Evolutionary conservation across 1,140 invertebrate species (phyloP), one percentile per base, ranked within the genome.

Genomic region (Euschistus heros): DNA sequence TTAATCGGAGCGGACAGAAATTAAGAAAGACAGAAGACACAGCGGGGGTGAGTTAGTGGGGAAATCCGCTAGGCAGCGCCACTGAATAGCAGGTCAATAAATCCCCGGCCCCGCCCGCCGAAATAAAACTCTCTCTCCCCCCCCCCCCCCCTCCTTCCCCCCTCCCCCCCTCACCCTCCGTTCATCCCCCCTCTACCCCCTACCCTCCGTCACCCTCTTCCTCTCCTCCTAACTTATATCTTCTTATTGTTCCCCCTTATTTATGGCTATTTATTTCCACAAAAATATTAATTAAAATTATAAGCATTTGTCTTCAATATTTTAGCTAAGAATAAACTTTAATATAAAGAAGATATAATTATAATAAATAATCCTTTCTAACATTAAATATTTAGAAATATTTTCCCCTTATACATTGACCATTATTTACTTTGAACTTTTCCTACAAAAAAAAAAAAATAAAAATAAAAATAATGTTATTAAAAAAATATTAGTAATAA

Each of bases 231-330:
- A 37, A 37, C 33, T 37, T 37, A 37, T 37, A 37, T 37, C 33
- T 37, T 37, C 33, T 50, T 26, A n/a, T 50, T 63, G 62, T 63
- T 63, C 62, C 62, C 22, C 50, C 52, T 62, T 63, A 63, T 44
- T 63, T 37, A 37, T 37, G 33, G 33, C 33, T 37, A 37, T 37
- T 37, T 37, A 37, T 37, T 37, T 13, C 33, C 13, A 10, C 33
- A 10, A 10, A 37, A 37, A 10, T 37, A 37, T 37, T 37, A 37
- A 37, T 37, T 37, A 37, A 37, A 37, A 37, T 37, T 37, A 37
- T 37, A 37, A 37, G 13, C 33, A 37, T 10, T 37, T 10, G 1
- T 10, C 8, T 37, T 13, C 13, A 37, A 37, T 37, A 8, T 30
- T 30, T 37, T 37, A 6, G 7, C 33, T 37, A 37, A 37, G 13